Percentiles rank a stretch among this genome's conserved stretches.
phyloP scores from a whole-genome alignment of 2,888 invertebrate species.

The Sisyra terminalis region DNA sequence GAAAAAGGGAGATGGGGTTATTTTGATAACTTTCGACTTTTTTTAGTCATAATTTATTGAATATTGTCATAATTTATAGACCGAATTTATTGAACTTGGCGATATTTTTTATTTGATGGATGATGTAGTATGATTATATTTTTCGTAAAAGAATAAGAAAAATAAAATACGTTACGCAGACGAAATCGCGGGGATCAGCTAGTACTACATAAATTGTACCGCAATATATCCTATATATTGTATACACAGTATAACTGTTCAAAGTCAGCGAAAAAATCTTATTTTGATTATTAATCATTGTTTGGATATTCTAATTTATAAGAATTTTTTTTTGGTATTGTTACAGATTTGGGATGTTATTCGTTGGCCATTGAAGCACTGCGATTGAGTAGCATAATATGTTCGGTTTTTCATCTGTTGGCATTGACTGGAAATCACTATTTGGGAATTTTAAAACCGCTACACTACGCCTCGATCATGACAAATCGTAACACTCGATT shows the following conservation, averaged over 20 bases:
- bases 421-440: conserved; percentile 49
- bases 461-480: conserved; percentile 34
- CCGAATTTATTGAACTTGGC: too few species aligned
- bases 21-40: too few species aligned
- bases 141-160: too few species aligned
- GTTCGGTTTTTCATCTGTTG: conserved; percentile 43
- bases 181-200: too few species aligned
- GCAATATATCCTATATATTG: too few species aligned
- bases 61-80: not conserved
- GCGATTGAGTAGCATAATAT: conserved; percentile 39
- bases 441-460: conserved; percentile 39
- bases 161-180: too few species aligned
- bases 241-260: too few species aligned
- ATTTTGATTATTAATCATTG: not conserved
- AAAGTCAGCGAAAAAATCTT: not conserved
- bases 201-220: too few species aligned
- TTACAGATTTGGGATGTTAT: conserved; percentile 16
- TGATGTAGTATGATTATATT: too few species aligned
- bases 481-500: conserved; percentile 31
- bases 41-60: not conserved
- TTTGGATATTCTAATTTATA: not conserved
- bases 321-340: not conserved
- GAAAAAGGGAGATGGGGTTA: too few species aligned
- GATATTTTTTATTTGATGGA: too few species aligned
- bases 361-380: conserved; percentile 26